Evolutionary conservation across 2,113 vertebrate species (phyloP).

Genomic region (Formicarius rufipectus): DNA sequence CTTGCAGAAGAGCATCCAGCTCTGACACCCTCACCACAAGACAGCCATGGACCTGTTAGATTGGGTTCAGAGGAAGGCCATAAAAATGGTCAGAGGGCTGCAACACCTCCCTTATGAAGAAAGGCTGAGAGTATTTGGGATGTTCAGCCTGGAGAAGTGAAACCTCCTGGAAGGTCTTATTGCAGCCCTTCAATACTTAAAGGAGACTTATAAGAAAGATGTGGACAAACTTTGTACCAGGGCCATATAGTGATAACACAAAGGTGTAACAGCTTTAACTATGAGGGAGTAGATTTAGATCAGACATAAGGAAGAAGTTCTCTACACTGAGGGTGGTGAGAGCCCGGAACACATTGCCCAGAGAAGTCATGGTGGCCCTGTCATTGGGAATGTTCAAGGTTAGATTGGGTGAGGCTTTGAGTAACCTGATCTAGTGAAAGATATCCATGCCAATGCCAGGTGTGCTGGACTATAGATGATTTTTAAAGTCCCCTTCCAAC

Average conservation of each 20-base stretch:
- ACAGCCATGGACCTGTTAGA: background rate
- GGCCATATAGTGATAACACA: background rate
- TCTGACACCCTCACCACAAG: background rate
- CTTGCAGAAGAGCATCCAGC: fast-evolving
- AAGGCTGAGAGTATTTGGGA: background rate
- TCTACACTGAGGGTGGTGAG: background rate
- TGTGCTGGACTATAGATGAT: background rate
- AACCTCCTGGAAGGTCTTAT: background rate
- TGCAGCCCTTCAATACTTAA: background rate
- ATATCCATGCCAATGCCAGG: background rate
- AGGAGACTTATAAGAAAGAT: background rate
- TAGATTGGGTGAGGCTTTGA: background rate
- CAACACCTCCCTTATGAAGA: background rate
- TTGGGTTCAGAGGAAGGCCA: background rate
- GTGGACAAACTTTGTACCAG: background rate
- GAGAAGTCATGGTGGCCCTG: background rate
- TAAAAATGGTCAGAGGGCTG: background rate
- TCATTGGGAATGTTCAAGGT: background rate
- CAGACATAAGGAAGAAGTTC: background rate
- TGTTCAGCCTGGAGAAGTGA: background rate
- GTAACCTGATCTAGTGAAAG: background rate
- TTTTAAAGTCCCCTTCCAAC: background rate
- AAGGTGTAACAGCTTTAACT: background rate
- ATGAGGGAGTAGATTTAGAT: background rate
- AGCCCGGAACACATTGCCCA: background rate